Conservation (phyloP, 2,888 invertebrate genomes). For the Perizoma flavofasciatum region DNA sequence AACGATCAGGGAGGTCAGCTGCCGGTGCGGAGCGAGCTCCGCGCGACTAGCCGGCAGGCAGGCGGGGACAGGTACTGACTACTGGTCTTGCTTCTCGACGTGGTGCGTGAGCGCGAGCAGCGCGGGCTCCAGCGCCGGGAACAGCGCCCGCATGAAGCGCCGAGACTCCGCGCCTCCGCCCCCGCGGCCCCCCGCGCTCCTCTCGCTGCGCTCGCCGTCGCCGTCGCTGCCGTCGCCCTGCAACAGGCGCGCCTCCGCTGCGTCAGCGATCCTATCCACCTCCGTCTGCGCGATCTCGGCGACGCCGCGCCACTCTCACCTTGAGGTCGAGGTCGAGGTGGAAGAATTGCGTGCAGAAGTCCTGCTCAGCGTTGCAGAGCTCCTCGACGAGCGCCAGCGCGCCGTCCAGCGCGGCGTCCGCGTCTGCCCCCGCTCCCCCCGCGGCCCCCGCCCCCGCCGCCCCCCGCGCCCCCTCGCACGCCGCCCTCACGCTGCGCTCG, state of each 20-base stretch:
- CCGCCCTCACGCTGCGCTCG: conserved; percentile 91
- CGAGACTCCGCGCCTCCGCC: conserved; percentile 85
- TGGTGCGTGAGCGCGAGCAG: conserved; percentile 93
- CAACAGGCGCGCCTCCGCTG: conserved; percentile 10
- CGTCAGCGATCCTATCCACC: no score
- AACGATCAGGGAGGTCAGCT: conserved; percentile 34
- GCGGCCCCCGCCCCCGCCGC: conserved; percentile 80
- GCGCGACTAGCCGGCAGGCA: no score
- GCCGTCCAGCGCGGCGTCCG: conserved; percentile 57
- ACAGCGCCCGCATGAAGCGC: conserved; percentile 94
- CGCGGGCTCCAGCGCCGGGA: conserved; percentile 94
- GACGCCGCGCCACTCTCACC: conserved; percentile 43
- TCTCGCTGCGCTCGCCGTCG: conserved; percentile 41
- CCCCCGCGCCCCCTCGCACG: conserved; percentile 92
- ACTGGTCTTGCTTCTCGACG: conserved; percentile 94
- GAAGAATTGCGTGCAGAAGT: conserved; percentile 97
- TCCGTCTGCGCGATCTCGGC: not conserved
- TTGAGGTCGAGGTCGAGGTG: conserved; percentile 86
- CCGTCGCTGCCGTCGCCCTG: conserved; percentile 50
- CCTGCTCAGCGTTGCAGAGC: conserved; percentile 96
- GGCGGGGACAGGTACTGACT: conserved; percentile 85
- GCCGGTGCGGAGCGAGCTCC: no score
- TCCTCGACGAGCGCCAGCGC: conserved; percentile 94
- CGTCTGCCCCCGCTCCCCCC: conserved; percentile 50
- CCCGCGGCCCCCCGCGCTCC: conserved; percentile 31